Evolutionary conservation across 1,140 invertebrate species (phyloP).

Genomic region (Apis florea): DNA sequence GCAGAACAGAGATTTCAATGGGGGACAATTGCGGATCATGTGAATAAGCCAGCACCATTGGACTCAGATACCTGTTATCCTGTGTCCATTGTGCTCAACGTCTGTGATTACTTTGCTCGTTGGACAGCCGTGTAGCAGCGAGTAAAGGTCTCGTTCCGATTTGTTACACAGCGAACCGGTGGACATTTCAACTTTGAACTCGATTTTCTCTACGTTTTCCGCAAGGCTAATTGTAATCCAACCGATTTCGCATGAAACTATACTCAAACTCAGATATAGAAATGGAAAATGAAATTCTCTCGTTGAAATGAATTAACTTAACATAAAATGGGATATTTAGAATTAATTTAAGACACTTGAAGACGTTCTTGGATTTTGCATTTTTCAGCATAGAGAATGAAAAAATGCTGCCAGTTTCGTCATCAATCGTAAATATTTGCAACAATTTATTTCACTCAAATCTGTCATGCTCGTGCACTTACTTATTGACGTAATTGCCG

Average conservation of each 20-base stretch:
- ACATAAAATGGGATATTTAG: too few relatives aligned
- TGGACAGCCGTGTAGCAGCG: background rate
- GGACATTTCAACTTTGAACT: background rate
- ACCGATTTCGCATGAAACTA: too few relatives aligned
- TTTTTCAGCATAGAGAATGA: too few relatives aligned
- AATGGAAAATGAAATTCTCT: background rate
- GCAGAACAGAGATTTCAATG: conserved; percentile 31
- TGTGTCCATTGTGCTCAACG: conserved; percentile 45
- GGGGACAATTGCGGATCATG: conserved; percentile 52
- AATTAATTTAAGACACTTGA: too few relatives aligned
- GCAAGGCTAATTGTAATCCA: background rate
- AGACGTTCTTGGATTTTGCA: too few relatives aligned
- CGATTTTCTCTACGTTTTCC: background rate
- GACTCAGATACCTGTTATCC: conserved; percentile 40
- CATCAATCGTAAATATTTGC: background rate
- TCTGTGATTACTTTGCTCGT: conserved; percentile 2
- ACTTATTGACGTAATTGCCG: conserved; percentile 84
- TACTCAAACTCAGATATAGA: too few relatives aligned
- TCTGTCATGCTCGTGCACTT: conserved; percentile 43
- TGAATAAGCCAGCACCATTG: conserved; percentile 40
- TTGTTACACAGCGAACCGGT: background rate
- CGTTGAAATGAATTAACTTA: background rate
- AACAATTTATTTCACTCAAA: background rate
- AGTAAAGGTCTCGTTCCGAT: conserved; percentile 6
- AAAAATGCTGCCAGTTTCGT: background rate